Percentiles rank a stretch among this genome's conserved stretches.
Conservation (phyloP, 2,888 invertebrate species). For the Nezara viridula region DNA sequence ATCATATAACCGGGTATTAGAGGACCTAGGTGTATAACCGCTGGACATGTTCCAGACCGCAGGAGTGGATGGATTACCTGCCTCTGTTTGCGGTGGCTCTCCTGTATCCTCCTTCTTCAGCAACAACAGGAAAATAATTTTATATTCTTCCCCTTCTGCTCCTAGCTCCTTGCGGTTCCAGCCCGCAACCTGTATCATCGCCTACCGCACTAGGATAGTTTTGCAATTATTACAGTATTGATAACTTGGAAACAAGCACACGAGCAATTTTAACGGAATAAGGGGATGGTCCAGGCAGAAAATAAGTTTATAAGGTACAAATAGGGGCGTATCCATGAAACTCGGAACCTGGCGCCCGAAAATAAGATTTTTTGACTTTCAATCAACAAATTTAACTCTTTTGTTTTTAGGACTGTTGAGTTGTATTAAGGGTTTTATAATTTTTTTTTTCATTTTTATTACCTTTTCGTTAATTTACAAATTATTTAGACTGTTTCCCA, state of each 20-base stretch:
- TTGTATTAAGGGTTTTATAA: too few species aligned
- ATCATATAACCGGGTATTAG: conserved; percentile 45
- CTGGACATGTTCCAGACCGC: conserved; percentile 15
- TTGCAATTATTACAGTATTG: conserved; percentile 17
- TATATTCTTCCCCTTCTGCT: conserved; percentile 26
- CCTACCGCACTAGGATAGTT: conserved; percentile 11
- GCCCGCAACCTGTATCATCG: conserved; percentile 24
- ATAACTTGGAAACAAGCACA: neutral
- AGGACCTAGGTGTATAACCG: conserved; percentile 46
- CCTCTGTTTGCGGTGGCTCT: conserved; percentile 36
- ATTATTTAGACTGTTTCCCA: too few species aligned
- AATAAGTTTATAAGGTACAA: neutral
- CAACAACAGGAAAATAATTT: conserved; percentile 42
- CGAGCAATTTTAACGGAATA: conserved; percentile 17
- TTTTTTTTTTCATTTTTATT: too few species aligned
- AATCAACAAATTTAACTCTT: too few species aligned
- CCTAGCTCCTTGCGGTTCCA: neutral
- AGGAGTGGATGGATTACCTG: conserved; percentile 13
- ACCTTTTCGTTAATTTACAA: too few species aligned
- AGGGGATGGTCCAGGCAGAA: neutral
- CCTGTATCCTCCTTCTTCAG: conserved; percentile 36
- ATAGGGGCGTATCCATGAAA: too few species aligned
- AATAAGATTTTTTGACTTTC: too few species aligned
- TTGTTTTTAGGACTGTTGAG: too few species aligned
- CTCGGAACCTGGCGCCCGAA: too few species aligned